phyloP scores from a whole-genome alignment of 2,113 vertebrate species.

The Alligator mississippiensis region DNA sequence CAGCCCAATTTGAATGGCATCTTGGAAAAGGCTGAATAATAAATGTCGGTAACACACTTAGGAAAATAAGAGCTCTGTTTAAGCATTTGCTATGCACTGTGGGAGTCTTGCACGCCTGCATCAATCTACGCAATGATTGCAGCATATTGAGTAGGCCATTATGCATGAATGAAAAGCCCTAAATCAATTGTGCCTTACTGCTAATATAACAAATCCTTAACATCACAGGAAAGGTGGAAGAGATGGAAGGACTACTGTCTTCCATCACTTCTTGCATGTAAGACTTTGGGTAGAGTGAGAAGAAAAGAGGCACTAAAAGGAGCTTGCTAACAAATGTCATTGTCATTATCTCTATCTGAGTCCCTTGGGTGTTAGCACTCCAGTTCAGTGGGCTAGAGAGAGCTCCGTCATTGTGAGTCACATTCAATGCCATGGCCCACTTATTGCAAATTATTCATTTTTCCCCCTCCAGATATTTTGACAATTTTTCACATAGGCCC shows the following conservation, averaged over 20 bases:
- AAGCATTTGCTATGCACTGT: constrained; percentile 28
- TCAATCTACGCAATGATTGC: background rate
- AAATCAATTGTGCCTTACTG: background rate
- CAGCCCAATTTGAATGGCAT: constrained; percentile 40
- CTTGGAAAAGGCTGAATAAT: constrained; percentile 37
- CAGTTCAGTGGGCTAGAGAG: constrained; percentile 53
- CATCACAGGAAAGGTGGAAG: background rate
- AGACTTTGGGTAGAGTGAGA: constrained; percentile 50
- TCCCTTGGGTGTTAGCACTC: constrained; percentile 61
- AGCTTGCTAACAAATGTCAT: constrained; percentile 58
- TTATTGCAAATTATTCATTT: constrained; percentile 45
- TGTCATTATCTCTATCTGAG: constrained; percentile 64
- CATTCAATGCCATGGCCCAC: constrained; percentile 45
- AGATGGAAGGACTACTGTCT: constrained; percentile 52
- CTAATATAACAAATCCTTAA: background rate
- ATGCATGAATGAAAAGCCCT: background rate
- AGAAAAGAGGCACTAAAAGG: constrained; percentile 41
- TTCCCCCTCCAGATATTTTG: constrained; percentile 39
- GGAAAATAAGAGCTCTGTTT: constrained; percentile 25
- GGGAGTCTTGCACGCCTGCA: background rate
- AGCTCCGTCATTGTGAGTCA: constrained; percentile 53
- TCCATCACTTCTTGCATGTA: constrained; percentile 50
- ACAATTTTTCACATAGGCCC: constrained; percentile 49
- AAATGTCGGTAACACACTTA: constrained; percentile 24
- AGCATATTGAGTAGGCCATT: constrained; percentile 6